phyloP scores from a whole-genome alignment of 2,888 invertebrate species.

The Euzophera pinguis region DNA sequence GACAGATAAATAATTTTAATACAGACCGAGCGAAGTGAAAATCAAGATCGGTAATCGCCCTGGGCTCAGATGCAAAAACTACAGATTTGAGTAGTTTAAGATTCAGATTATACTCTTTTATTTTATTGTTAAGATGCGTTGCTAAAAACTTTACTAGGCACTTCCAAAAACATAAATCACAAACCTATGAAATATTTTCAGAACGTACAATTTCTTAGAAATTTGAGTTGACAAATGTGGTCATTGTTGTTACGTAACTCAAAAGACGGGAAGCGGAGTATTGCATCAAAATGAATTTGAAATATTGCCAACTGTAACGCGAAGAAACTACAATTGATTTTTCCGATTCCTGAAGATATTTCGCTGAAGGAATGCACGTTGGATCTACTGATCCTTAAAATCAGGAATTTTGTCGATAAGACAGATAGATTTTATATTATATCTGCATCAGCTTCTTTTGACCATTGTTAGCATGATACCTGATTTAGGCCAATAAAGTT shows the following conservation, averaged over 20 bases:
- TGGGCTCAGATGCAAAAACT: no score
- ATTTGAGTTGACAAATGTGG: conserved; percentile 11
- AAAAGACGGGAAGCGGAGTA: conserved; percentile 38
- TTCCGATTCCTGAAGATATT: conserved; percentile 33
- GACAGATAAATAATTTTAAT: no score
- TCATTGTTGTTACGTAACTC: conserved; percentile 10
- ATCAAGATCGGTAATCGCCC: no score
- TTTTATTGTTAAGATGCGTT: not conserved
- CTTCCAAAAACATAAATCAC: not conserved
- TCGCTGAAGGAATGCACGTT: not conserved
- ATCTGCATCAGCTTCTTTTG: no score
- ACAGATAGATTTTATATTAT: no score
- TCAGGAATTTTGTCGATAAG: no score
- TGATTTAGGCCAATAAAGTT: no score
- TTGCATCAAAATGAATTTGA: conserved; percentile 70
- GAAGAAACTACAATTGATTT: conserved; percentile 62
- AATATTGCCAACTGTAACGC: conserved; percentile 71
- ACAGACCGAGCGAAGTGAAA: no score
- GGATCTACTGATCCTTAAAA: not conserved
- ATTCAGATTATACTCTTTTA: no score
- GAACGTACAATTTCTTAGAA: conserved; percentile 1
- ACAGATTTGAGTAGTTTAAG: no score
- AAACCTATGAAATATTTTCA: conserved; percentile 1
- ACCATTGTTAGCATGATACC: no score
- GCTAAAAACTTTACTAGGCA: not conserved